Base-by-base conservation (phyloP, 2,113 vertebrate genomes). In the Amphiprion percula region DNA sequence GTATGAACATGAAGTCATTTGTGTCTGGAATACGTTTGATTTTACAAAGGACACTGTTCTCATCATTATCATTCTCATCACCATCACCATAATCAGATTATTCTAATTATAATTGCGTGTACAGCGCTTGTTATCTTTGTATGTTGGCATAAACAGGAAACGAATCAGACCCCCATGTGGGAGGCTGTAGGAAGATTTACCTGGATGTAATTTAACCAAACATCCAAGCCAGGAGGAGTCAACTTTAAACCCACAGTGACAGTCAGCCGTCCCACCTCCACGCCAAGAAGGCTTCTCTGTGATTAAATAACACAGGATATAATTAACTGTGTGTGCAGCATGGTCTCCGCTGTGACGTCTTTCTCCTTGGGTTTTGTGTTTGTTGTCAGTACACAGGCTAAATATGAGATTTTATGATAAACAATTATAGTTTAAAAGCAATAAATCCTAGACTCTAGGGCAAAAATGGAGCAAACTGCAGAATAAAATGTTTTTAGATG, bases 61-160 rank as follows among this genome's bases (percentile, higher is more conserved):
- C 75, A n/a, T 83, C 86, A 73, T 90, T 79, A 79, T 78, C 74
- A 28, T 79, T 61, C 67, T 41, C 59, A 37, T 55, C 58, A 73
- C 50, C 59, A 26, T 55, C 58, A 73, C 50, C 59, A 26, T 89
- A 85, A 91, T 86, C 83, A 80, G 61, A 89, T 91, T 87, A 85
- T 80, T 77, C 21, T 82, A 87, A 90, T 88, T 79, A 69, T 87
- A 90, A 90, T 83, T 88, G 84, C 78, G 62, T 30, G 69, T 76
- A 74, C 83, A 46, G 58, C 37, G 72, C 76, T 87, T 88, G 80
- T 91, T 86, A 85, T 87, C 84, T 77, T 33, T 55, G 63, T 66
- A 55, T 83, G 69, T 62, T 17, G 54, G 70, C 71, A 58, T 65
- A 69, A 87, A 80, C 76, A 81, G 87, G 85, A 88, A 84, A 68